Conservation (phyloP, 2,797 vertebrate genomes). For the Oophaga sylvatica region DNA sequence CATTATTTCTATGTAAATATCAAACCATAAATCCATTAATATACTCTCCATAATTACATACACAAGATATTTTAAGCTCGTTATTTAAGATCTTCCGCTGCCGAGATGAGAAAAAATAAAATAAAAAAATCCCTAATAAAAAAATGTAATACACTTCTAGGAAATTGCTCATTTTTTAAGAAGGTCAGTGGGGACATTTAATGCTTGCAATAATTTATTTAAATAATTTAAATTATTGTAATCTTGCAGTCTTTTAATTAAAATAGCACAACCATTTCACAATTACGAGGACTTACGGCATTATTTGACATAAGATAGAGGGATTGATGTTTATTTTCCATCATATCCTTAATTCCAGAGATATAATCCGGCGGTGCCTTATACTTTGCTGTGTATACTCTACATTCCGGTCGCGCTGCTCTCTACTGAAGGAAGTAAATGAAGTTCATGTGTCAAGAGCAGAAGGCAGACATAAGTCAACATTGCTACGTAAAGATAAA, state of each 20-base stretch:
- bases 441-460: constrained; percentile 41
- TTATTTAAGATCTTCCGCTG: constrained; percentile 42
- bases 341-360: constrained; percentile 26
- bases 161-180: constrained; percentile 45
- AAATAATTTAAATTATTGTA: constrained; percentile 55
- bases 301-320: constrained; percentile 37
- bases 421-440: constrained; percentile 11
- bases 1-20: constrained; percentile 2
- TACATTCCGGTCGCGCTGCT: neutral
- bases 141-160: constrained; percentile 45
- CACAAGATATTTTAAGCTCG: constrained; percentile 32
- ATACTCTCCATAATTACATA: constrained; percentile 33
- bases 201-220: constrained; percentile 47
- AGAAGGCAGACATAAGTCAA: constrained; percentile 26
- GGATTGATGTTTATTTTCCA: constrained; percentile 47
- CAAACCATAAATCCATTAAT: constrained; percentile 12
- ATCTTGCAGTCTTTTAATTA: constrained; percentile 43
- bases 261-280: constrained; percentile 13
- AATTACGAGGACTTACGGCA: constrained; percentile 32
- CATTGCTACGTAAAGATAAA: constrained; percentile 3
- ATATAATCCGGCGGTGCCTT: neutral
- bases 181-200: constrained; percentile 43
- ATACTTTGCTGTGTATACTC: neutral
- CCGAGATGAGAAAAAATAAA: constrained; percentile 12
- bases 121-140: neutral